Percentiles rank a stretch among this genome's conserved stretches.
Evolutionary conservation across 2,113 vertebrate genomes (phyloP).

Genomic region (Machaerirhynchus nigripectus): DNA sequence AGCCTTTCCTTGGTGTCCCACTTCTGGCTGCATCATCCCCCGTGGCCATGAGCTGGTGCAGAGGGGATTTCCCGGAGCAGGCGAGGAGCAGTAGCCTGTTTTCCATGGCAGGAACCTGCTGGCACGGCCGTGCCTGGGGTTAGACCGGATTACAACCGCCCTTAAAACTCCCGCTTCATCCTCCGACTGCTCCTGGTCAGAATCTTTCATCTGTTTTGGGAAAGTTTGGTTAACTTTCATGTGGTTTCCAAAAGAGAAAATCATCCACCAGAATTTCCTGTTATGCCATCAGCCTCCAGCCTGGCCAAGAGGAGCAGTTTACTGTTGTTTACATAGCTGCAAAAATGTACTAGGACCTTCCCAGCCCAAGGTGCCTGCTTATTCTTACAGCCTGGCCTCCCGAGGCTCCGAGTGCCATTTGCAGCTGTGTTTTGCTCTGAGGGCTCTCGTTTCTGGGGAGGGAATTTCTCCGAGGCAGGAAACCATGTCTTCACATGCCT

Average conservation of each 20-base stretch:
- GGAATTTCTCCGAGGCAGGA: constrained; percentile 48
- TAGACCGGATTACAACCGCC: not conserved
- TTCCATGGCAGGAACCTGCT: not conserved
- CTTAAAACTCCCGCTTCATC: constrained; percentile 27
- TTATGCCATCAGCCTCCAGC: constrained; percentile 52
- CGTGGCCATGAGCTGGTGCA: not conserved
- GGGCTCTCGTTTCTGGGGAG: constrained; percentile 44
- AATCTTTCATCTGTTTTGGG: constrained; percentile 61
- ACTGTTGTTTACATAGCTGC: constrained; percentile 67
- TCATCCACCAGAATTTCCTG: constrained; percentile 65
- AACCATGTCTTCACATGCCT: constrained; percentile 27
- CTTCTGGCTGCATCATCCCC: not conserved
- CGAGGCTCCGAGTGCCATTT: constrained; percentile 8
- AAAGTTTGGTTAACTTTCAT: constrained; percentile 65
- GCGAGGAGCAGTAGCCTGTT: constrained; percentile 23
- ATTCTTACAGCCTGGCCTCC: constrained; percentile 48
- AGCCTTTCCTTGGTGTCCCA: not conserved
- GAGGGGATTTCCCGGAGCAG: not conserved
- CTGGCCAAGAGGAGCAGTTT: constrained; percentile 48
- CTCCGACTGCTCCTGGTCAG: constrained; percentile 14
- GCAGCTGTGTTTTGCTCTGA: constrained; percentile 60
- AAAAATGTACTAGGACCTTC: constrained; percentile 51
- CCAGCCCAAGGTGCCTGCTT: constrained; percentile 62
- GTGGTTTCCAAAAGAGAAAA: constrained; percentile 62
- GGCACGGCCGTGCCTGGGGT: accelerated